These are phyloP conservation scores for Cairina moschata DNA, from an alignment of 2,113 vertebrate species.

Conservation along the genomic window DNA sequence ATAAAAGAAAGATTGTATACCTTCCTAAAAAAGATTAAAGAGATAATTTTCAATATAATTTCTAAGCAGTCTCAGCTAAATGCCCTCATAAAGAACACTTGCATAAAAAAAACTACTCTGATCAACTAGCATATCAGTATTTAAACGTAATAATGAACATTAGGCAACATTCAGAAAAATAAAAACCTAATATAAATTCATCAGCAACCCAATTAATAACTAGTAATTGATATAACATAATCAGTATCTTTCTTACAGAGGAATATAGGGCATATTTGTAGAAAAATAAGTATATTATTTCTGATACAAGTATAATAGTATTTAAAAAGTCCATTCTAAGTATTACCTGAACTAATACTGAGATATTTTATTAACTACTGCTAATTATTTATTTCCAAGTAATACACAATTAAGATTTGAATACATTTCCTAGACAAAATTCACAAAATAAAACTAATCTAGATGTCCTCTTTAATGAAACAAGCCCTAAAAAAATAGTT, in stretches of 20 bases:
- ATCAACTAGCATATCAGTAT: background rate
- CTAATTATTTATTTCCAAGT: background rate
- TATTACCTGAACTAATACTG: background rate
- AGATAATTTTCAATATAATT: background rate
- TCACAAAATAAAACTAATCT: background rate
- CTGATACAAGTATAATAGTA: background rate
- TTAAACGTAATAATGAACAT: background rate
- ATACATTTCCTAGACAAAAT: background rate
- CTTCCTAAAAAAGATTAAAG: background rate
- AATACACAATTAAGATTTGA: background rate
- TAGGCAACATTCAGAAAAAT: background rate
- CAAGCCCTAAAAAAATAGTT: background rate
- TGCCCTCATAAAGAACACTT: accelerated
- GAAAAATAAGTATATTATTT: background rate
- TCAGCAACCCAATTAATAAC: background rate
- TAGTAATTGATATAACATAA: background rate
- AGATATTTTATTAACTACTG: background rate
- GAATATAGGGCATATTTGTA: background rate
- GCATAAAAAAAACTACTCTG: background rate
- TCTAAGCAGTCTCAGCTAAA: background rate
- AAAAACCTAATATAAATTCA: background rate
- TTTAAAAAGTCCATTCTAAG: background rate
- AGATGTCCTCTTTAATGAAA: background rate
- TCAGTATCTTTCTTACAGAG: background rate
- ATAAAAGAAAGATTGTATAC: too few species aligned